These are phyloP conservation scores for Helicoverpa assulta DNA, from an alignment of 2,888 invertebrate genomes.

Conservation along the genomic window DNA sequence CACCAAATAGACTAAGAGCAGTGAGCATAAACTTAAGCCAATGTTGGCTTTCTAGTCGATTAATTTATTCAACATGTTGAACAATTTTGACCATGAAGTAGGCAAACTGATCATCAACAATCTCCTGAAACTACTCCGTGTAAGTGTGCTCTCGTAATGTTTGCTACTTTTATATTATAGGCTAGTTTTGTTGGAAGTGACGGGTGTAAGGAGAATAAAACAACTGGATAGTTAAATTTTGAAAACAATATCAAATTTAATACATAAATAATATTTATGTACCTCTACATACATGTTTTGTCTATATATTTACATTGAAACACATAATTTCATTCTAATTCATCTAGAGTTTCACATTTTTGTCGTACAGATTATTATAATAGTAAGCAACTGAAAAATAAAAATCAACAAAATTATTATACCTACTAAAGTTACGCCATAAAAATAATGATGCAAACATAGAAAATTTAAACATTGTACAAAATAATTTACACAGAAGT, in stretches of 20 bases:
- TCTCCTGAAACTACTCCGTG: too few relatives aligned
- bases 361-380: constrained; percentile 78
- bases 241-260: constrained; percentile 91
- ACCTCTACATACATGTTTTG: constrained; percentile 88
- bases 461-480: constrained; percentile 81
- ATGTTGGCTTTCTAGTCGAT: background rate
- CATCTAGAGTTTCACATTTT: constrained; percentile 81
- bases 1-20: background rate
- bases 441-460: constrained; percentile 83
- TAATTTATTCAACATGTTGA: background rate
- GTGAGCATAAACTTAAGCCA: background rate
- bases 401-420: constrained; percentile 81
- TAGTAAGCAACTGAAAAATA: constrained; percentile 84
- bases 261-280: constrained; percentile 90
- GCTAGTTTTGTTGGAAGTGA: background rate
- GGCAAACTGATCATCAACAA: too few relatives aligned
- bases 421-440: constrained; percentile 69
- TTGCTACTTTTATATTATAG: too few relatives aligned
- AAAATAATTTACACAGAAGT: constrained; percentile 85
- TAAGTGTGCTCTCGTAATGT: too few relatives aligned
- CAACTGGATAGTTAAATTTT: constrained; percentile 82
- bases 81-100: background rate
- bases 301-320: constrained; percentile 89
- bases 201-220: constrained; percentile 70
- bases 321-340: constrained; percentile 86